Evolutionary conservation across 1,140 invertebrate species (phyloP).

Genomic region (Lethrus apterus): DNA sequence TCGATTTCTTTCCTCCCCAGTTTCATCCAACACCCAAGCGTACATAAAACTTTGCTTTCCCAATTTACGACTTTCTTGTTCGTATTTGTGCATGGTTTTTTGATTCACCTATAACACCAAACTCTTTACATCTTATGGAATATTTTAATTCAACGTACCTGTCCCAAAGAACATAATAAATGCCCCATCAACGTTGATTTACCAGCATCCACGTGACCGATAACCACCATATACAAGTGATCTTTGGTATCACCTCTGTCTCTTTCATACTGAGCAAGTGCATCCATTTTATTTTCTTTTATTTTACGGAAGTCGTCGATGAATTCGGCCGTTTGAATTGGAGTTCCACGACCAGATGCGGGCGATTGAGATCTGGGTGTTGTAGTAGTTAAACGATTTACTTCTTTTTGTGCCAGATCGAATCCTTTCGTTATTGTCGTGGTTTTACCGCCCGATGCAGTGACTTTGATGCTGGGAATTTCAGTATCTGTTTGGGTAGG

Average conservation of each 20-base stretch:
- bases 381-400: slow-evolving; percentile 20
- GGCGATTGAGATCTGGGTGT: slow-evolving; percentile 57
- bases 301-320: slow-evolving; percentile 16
- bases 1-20: slow-evolving; percentile 88
- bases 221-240: slow-evolving; percentile 88
- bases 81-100: slow-evolving; percentile 93
- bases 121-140: not conserved
- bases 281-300: slow-evolving; percentile 50
- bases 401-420: slow-evolving; percentile 37
- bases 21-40: slow-evolving; percentile 99
- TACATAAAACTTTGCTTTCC: slow-evolving; percentile 96
- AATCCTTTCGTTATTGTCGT: slow-evolving; percentile 43
- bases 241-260: slow-evolving; percentile 72
- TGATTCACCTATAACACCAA: slow-evolving; percentile 63
- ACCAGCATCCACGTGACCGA: slow-evolving; percentile 98
- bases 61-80: slow-evolving; percentile 94
- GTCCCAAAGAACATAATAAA: slow-evolving; percentile 80
- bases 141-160: slow-evolving; percentile 48
- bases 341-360: slow-evolving; percentile 48
- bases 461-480: slow-evolving; percentile 27
- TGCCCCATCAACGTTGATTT: slow-evolving; percentile 98
- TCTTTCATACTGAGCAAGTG: slow-evolving; percentile 56
- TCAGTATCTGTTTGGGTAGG: slow-evolving; percentile 18
- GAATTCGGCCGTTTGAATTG: slow-evolving; percentile 31
- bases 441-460: slow-evolving; percentile 30